phyloP scores from a whole-genome alignment of 2,113 vertebrate species.

The Bambusicola thoracicus region DNA sequence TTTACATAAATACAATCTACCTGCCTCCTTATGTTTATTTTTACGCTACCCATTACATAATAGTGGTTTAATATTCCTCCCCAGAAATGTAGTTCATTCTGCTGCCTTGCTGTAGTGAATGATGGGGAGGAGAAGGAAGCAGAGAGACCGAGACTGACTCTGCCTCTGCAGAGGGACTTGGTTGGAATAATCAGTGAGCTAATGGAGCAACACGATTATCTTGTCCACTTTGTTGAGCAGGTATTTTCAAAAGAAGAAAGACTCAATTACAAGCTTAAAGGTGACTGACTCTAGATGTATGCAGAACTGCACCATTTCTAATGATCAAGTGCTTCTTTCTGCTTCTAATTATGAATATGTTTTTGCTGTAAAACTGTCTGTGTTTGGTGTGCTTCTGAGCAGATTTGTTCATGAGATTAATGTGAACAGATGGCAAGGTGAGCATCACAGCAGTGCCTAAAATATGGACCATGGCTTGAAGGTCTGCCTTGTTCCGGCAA shows the following conservation, averaged over 20 bases:
- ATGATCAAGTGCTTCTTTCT: not conserved
- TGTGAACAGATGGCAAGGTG: conserved; percentile 69
- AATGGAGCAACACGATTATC: not conserved
- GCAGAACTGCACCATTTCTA: not conserved
- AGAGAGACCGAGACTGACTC: not conserved
- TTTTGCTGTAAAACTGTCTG: conserved; percentile 35
- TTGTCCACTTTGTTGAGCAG: not conserved
- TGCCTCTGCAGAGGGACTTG: not conserved
- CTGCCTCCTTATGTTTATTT: not conserved
- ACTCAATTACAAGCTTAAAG: not conserved
- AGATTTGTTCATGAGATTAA: conserved; percentile 6
- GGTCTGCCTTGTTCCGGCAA: conserved; percentile 46
- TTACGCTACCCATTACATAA: not conserved
- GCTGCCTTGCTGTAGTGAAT: not conserved
- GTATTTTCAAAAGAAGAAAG: not conserved
- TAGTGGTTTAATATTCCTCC: not conserved
- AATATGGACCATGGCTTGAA: conserved; percentile 58
- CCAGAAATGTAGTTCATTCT: not conserved
- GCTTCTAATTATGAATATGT: not conserved
- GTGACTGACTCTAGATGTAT: not conserved
- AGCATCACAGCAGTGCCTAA: conserved; percentile 48
- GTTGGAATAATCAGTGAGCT: not conserved
- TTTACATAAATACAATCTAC: not conserved
- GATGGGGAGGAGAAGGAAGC: not conserved
- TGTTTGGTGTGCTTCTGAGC: conserved; percentile 18